Percentiles rank a stretch among this genome's conserved stretches.
phyloP scores from a whole-genome alignment of 2,797 vertebrate species.

The Eulemur rubriventer region DNA sequence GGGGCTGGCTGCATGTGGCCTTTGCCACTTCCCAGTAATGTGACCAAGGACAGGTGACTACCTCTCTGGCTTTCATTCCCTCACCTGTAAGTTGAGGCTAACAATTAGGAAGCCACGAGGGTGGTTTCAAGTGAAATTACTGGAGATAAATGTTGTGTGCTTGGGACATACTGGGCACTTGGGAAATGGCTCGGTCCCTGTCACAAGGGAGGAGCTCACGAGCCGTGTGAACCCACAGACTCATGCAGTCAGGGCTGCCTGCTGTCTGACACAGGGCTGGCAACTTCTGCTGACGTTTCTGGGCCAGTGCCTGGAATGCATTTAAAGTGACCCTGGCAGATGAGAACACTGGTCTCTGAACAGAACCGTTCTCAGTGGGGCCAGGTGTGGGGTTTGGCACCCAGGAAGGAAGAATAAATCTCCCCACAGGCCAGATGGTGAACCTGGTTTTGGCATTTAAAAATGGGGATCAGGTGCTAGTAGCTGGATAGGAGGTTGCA shows the following conservation, averaged over 20 bases:
- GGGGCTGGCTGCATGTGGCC: background rate
- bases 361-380: conserved; percentile 49
- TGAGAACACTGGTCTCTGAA: background rate
- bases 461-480: conserved; percentile 14
- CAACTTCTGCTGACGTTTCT: background rate
- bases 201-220: background rate
- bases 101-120: background rate
- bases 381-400: conserved; percentile 32
- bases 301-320: conserved; percentile 29
- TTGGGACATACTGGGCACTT: background rate
- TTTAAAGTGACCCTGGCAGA: conserved; percentile 42
- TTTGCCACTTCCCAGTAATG: background rate
- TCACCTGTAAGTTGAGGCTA: background rate
- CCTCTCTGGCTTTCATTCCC: background rate
- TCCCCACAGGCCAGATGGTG: conserved; percentile 37
- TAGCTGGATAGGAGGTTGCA: background rate
- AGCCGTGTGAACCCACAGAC: background rate
- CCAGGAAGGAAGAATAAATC: background rate
- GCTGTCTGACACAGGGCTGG: background rate
- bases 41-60: background rate
- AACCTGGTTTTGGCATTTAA: conserved; percentile 43
- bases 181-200: background rate
- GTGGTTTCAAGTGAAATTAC: background rate
- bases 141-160: background rate
- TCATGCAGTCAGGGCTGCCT: background rate